Evolutionary conservation across 2,888 invertebrate species (phyloP).

Genomic region (Agriopis marginaria): DNA sequence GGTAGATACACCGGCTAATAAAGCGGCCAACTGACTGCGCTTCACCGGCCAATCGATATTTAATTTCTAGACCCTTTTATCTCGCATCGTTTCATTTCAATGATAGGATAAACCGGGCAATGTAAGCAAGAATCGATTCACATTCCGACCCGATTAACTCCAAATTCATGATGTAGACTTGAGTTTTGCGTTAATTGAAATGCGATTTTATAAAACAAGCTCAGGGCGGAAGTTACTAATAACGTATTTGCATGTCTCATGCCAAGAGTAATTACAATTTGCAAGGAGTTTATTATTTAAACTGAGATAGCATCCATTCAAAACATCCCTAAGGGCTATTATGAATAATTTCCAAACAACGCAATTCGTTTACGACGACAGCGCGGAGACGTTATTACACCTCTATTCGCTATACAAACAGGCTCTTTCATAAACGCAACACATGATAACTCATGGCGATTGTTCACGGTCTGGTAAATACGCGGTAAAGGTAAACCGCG

Average conservation of each 20-base stretch:
- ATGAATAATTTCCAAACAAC: slow-evolving; percentile 71
- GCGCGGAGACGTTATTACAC: slow-evolving; percentile 66
- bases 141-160: slow-evolving; percentile 1
- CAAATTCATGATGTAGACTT: not conserved
- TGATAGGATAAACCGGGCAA: slow-evolving; percentile 38
- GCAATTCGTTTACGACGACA: slow-evolving; percentile 71
- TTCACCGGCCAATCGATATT: slow-evolving; percentile 65
- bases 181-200: not conserved
- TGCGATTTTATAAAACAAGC: slow-evolving; percentile 5
- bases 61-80: slow-evolving; percentile 56
- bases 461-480: slow-evolving; percentile 82
- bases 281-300: slow-evolving; percentile 46
- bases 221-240: slow-evolving; percentile 23
- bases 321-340: slow-evolving; percentile 54
- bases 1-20: slow-evolving; percentile 58
- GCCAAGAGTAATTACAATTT: slow-evolving; percentile 28
- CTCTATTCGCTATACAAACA: slow-evolving; percentile 77
- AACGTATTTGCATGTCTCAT: slow-evolving; percentile 32
- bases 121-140: slow-evolving; percentile 27
- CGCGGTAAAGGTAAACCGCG: slow-evolving; percentile 80
- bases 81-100: slow-evolving; percentile 54
- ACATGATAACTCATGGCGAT: slow-evolving; percentile 82
- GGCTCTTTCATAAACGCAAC: slow-evolving; percentile 78
- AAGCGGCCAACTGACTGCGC: slow-evolving; percentile 68
- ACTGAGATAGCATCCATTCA: slow-evolving; percentile 54